A percentile compares a stretch with the other conserved stretches of the same genome.
Evolutionary conservation across 92 coral and sea anemone species (phyloP).

Genomic region (Metridium senile): DNA sequence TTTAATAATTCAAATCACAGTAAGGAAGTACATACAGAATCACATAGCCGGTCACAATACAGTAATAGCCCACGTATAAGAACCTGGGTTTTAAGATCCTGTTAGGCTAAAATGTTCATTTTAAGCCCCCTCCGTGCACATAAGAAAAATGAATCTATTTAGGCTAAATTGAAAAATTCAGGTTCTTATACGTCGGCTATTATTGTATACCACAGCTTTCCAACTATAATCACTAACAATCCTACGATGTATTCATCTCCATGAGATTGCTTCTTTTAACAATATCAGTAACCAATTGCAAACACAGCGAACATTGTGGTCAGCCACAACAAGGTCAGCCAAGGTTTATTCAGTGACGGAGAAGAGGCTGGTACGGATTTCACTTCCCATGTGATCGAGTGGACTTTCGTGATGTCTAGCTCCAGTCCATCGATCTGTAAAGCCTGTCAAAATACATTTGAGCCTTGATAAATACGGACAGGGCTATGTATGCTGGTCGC

Average conservation of each 20-base stretch:
- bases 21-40: too few relatives aligned
- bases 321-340: not conserved
- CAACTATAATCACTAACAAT: too few relatives aligned
- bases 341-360: not conserved
- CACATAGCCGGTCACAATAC: too few relatives aligned
- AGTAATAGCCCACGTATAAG: too few relatives aligned
- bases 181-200: too few relatives aligned
- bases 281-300: not conserved
- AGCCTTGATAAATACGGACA: not conserved
- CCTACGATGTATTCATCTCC: too few relatives aligned
- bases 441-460: constrained; percentile 13
- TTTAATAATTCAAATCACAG: not conserved
- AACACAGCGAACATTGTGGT: not conserved
- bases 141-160: too few relatives aligned
- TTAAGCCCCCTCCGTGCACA: too few relatives aligned
- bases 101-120: too few relatives aligned
- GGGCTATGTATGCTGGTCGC: not conserved
- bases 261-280: too few relatives aligned
- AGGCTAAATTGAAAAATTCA: too few relatives aligned
- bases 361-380: constrained; percentile 7
- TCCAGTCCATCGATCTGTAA: constrained; percentile 44
- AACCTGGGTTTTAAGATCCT: too few relatives aligned
- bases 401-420: constrained; percentile 30
- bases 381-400: constrained; percentile 35
- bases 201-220: not conserved